Evolutionary conservation across 2,888 invertebrate species (phyloP).

Genomic region (Brachycybe producta): DNA sequence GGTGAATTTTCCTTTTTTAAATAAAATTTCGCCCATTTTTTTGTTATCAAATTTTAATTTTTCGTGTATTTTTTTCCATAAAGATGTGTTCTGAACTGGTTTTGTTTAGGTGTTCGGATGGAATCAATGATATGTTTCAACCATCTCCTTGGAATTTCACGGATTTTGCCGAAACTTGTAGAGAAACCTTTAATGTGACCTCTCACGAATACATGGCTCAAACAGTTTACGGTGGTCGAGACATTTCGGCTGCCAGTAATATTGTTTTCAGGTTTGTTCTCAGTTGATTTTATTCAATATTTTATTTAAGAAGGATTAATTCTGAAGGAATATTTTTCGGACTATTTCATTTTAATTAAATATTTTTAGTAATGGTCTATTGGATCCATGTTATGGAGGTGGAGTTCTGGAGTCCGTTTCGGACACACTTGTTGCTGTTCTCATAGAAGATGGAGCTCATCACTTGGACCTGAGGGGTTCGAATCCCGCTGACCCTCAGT

Average conservation of each 20-base stretch:
- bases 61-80: neutral
- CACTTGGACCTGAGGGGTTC: slow-evolving; percentile 64
- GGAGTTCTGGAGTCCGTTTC: slow-evolving; percentile 60
- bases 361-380: slow-evolving; percentile 56
- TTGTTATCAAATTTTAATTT: too few species aligned
- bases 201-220: slow-evolving; percentile 54
- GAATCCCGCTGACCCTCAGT: slow-evolving; percentile 49
- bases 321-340: too few species aligned
- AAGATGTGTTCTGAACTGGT: slow-evolving; percentile 93
- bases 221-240: slow-evolving; percentile 65
- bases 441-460: slow-evolving; percentile 72
- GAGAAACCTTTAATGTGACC: slow-evolving; percentile 45
- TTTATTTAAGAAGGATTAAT: too few species aligned
- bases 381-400: slow-evolving; percentile 80
- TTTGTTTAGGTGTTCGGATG: slow-evolving; percentile 80
- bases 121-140: slow-evolving; percentile 71
- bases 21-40: too few species aligned
- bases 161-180: slow-evolving; percentile 52
- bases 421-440: slow-evolving; percentile 49
- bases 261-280: slow-evolving; percentile 47
- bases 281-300: too few species aligned
- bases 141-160: slow-evolving; percentile 57
- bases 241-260: slow-evolving; percentile 47
- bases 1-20: slow-evolving; percentile 37
- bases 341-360: neutral